Base-by-base conservation (phyloP, 1,140 invertebrate genomes). In the Bombus soroeensis region DNA sequence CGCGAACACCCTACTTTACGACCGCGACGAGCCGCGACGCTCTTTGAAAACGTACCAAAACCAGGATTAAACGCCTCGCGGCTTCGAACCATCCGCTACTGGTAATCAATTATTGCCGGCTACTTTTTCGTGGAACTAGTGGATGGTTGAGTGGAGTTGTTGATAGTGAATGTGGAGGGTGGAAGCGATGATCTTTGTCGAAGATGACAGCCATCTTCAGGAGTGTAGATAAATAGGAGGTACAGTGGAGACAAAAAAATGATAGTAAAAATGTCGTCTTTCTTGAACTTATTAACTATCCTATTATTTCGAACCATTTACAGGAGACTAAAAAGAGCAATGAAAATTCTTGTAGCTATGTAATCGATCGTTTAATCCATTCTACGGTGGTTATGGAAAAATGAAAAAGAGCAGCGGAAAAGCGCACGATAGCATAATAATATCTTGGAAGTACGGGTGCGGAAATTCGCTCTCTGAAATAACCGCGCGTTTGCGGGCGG, bases 401-500 rank as follows among this genome's bases (percentile, higher is more conserved):
- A 88, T 88, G 22, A 78, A 74, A 76, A 77, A 53, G 47, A 86
- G 57, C 74, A 72, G 37, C 32, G 18, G 62, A 34, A 62, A 70
- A 77, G 66, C 64, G 62, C 68, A 74, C 71, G 66, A 70, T 47
- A 64, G 83, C 85, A 47, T 88, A 92, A 92, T 91, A 91, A 92
- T 91, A 92, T 91, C 90, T 81, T 79, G 28, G 79, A 81, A 39
- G 59, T 74, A 73, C 37, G 76, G 81, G 77, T 41, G 73, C 83
- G 87, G 78, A 91, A 89, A 92, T 91, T 91, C 87, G 78, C 86
- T 89, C 86, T 91, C 91, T 90, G 91, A 91, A 92, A 92, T 92
- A 92, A 88, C 87, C 89, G 90, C 87, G 85, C 66, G 87, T 86
- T 90, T 88, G 89, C 86, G 86, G 85, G 87, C 80, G 76, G 81